A percentile compares a stretch with the other conserved stretches of the same genome.
phyloP scores from a whole-genome alignment of 2,113 vertebrate genomes.

The Engystomops pustulosus region DNA sequence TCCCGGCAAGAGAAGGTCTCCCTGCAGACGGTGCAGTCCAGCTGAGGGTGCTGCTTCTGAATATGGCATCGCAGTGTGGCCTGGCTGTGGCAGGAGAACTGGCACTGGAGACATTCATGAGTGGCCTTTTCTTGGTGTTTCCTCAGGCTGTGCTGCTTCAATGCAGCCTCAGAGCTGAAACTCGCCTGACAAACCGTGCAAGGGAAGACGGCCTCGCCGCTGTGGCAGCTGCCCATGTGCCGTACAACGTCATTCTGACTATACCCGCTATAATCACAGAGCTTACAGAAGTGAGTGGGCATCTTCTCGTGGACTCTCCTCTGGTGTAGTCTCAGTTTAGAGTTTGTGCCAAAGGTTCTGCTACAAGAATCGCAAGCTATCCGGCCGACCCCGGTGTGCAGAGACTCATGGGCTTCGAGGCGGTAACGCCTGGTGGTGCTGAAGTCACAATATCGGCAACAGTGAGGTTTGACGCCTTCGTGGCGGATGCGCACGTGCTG shows the following conservation, averaged over 20 bases:
- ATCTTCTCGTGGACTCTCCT: slow-evolving; percentile 87
- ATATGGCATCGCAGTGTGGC: slow-evolving; percentile 78
- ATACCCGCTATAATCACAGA: slow-evolving; percentile 91
- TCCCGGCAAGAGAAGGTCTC: slow-evolving; percentile 74
- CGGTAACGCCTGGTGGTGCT: slow-evolving; percentile 87
- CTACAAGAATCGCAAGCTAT: slow-evolving; percentile 79
- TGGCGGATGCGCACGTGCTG: slow-evolving; percentile 87
- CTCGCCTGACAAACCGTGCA: slow-evolving; percentile 83
- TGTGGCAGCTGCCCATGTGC: slow-evolving; percentile 88
- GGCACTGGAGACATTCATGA: slow-evolving; percentile 77
- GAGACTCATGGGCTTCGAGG: slow-evolving; percentile 88
- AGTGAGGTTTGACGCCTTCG: slow-evolving; percentile 79
- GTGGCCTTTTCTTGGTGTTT: slow-evolving; percentile 76
- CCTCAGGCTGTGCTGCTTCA: slow-evolving; percentile 88
- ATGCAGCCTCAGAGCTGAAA: slow-evolving; percentile 87
- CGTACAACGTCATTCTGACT: slow-evolving; percentile 86
- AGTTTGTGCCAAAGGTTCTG: slow-evolving; percentile 89
- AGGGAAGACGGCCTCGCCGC: slow-evolving; percentile 74
- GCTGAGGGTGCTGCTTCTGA: slow-evolving; percentile 77
- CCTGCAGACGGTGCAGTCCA: slow-evolving; percentile 79
- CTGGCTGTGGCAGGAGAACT: slow-evolving; percentile 76
- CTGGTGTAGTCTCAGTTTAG: slow-evolving; percentile 88
- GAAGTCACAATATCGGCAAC: slow-evolving; percentile 86
- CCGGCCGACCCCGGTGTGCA: slow-evolving; percentile 90
- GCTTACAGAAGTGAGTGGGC: slow-evolving; percentile 85